Base-by-base conservation (phyloP, 1,140 invertebrate species). In the Helicoverpa armigera region DNA sequence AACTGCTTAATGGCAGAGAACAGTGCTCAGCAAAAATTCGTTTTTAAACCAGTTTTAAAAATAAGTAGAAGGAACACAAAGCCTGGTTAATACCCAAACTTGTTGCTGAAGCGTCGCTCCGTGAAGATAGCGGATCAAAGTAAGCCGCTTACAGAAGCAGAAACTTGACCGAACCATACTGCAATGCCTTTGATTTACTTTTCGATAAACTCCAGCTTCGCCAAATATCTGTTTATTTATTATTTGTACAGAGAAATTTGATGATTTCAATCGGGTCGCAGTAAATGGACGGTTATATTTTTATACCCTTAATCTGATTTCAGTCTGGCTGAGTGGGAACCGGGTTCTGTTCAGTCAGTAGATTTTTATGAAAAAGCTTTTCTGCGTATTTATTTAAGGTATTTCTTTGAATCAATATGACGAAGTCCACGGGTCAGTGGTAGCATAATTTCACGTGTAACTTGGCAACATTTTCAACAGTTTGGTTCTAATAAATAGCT, bases 61-160 rank as follows among this genome's bases (percentile, higher is more conserved):
- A 76, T 51, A 50, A 76, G 73, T 76, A 63, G 63, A 63, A 14
- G 9, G 73, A 61, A 75, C 58, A 61, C 18, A 61, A 75, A 75
- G 73, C 58, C 16, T 63, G 56, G 56, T 63, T 76, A 76, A 76
- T 63, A 53, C 56, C 48, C 16, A 29, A 76, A 76, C 73, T 76
- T 76, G 73, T 76, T 76, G 73, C 73, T 76, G 35, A 61, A 76
- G 73, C 56, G 73, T 76, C 50, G 69, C 48, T 61, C 58, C 58
- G 18, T 76, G 56, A 76, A 76, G 73, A 76, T 76, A 76, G 58
- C 48, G 58, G 58, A 76, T 76, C 73, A 76, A 76, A 76, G 58
- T 76, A 76, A 76, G 73, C 73, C 73, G 73, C 73, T 76, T 76
- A 76, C 58, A 76, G 58, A 76, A 51, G 56, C 73, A 76, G 69